These are phyloP conservation scores for Campylorhamphus procurvoides DNA, from an alignment of 2,113 vertebrate genomes.

Conservation along the genomic window DNA sequence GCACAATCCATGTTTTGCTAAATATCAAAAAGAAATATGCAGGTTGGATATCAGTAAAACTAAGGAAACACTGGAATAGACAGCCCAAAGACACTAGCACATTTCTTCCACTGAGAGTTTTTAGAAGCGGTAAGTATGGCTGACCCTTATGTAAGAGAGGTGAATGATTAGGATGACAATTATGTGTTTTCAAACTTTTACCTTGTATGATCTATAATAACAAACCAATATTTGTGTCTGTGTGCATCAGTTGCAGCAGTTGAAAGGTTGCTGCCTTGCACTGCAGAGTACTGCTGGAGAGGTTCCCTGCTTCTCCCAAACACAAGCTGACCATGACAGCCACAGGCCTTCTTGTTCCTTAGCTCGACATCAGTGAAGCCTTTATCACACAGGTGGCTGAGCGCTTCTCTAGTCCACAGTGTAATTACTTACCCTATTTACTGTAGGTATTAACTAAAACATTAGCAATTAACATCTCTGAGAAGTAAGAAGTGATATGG, in stretches of 20 bases:
- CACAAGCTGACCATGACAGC: not conserved
- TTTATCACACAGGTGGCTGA: not conserved
- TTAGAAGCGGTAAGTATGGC: not conserved
- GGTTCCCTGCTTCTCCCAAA: accelerated
- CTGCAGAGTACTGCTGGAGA: not conserved
- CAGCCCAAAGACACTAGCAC: not conserved
- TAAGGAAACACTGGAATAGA: not conserved
- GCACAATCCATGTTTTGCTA: not conserved
- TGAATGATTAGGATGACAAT: not conserved
- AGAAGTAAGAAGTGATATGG: not conserved
- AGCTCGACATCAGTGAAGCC: not conserved
- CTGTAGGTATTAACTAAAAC: not conserved
- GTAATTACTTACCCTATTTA: not conserved
- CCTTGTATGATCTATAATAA: not conserved
- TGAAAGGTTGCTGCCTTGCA: not conserved
- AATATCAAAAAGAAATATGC: not conserved
- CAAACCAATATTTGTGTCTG: not conserved
- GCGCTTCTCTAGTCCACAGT: not conserved
- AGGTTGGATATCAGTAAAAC: not conserved
- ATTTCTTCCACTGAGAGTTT: not conserved
- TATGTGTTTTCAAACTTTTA: not conserved
- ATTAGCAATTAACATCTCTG: not conserved
- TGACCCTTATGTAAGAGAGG: not conserved
- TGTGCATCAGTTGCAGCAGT: not conserved
- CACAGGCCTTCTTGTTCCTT: accelerated